Conservation (phyloP, 2,888 invertebrate species). For the Lampropteryx suffumata region DNA sequence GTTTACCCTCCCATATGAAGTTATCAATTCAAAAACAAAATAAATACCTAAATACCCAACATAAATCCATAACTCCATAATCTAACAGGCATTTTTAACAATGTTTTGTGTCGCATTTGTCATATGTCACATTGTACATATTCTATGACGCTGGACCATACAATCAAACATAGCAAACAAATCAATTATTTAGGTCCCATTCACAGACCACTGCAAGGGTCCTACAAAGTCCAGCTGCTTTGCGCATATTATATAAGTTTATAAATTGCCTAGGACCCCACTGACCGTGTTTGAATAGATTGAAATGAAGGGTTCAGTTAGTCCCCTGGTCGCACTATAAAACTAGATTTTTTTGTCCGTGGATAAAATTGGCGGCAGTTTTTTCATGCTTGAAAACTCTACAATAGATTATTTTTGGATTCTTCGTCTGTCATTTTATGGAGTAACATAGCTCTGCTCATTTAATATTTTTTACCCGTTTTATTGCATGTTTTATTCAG, state of each 20-base stretch:
- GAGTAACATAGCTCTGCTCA: too few species aligned
- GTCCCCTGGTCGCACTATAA: not conserved
- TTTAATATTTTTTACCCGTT: too few species aligned
- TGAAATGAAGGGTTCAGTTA: not conserved
- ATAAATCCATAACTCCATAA: too few species aligned
- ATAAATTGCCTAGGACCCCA: slow-evolving; percentile 23
- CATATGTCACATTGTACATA: slow-evolving; percentile 16
- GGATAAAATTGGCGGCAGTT: not conserved
- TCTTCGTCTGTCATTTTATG: too few species aligned
- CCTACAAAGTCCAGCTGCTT: slow-evolving; percentile 28
- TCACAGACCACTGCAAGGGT: slow-evolving; percentile 17
- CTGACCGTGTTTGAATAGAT: slow-evolving; percentile 19
- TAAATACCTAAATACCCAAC: too few species aligned
- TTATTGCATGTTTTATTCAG: too few species aligned
- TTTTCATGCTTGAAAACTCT: too few species aligned
- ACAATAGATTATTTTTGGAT: too few species aligned
- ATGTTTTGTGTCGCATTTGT: not conserved
- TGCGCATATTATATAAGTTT: slow-evolving; percentile 20
- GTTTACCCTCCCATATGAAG: too few species aligned
- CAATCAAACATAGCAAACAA: slow-evolving; percentile 56
- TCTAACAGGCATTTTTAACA: too few species aligned
- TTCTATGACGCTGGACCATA: slow-evolving; percentile 60
- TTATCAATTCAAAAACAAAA: too few species aligned
- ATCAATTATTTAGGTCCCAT: slow-evolving; percentile 59
- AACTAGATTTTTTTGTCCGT: slow-evolving; percentile 2